Evolutionary conservation across 2,888 invertebrate species (phyloP), one percentile per base, ranked within the genome.

Genomic region (Gonocerus acuteangulatus): DNA sequence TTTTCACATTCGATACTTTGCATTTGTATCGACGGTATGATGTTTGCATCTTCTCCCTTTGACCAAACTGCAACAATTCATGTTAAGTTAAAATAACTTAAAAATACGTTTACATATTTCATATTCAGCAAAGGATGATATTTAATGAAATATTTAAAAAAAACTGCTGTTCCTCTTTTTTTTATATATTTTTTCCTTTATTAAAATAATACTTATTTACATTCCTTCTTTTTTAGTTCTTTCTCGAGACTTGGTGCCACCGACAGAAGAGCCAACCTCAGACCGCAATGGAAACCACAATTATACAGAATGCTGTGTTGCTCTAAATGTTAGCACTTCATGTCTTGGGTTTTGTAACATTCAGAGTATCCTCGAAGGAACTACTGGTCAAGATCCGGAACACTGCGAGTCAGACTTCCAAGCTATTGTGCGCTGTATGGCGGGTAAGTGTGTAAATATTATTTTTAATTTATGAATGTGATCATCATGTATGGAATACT

Each of bases 311-410:
- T 91, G 90, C 73, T 91, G 90, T 69, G 71, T 84, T 4, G 73
- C 77, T 2, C 78, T 81, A 64, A 87, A 87, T 70, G 87, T 90
- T 1, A 81, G 84, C n/a, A 73, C 76, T 9, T 74, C 78, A 47
- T 91, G 90, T 71, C 78, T 87, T 61, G 89, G 89, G 48, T 90
- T 89, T 74, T 91, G 90, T 75, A 87, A 86, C 71, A 83, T 90
- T 21, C 86, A 88, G 71, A 84, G 83, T 59, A 86, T 86, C 63
- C 73, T 87, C 59, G 82, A 84, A 71, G 88, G 88, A 15, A 82
- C 80, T 48, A 88, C 89, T 0, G 87, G 87, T 2, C 84, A 86
- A 70, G 87, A 88, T 70, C 87, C 89, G 0, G 87, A 88, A 72
- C 80, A 83, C 18, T 91, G 90, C 70, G 89, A 90, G 73, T 78